These are phyloP conservation scores for Opisthocomus hoazin DNA, from an alignment of 2,113 vertebrate genomes.

Conservation along the genomic window DNA sequence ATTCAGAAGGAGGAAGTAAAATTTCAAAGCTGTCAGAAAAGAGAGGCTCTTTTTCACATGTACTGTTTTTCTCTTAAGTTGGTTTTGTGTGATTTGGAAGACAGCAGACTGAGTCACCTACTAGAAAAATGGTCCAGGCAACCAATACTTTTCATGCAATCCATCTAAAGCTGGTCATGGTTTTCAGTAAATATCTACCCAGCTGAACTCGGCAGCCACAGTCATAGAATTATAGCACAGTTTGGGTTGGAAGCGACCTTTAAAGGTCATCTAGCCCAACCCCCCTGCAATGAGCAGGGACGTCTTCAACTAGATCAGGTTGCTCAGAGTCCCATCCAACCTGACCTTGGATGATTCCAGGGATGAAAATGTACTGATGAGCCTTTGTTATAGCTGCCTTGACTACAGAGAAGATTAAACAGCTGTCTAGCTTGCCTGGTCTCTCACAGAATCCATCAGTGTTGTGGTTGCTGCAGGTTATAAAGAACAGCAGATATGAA, in stretches of 20 bases:
- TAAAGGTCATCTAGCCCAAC: not conserved
- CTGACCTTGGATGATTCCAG: too few relatives aligned
- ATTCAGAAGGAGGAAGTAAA: not conserved
- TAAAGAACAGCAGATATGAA: too few relatives aligned
- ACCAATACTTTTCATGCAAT: not conserved
- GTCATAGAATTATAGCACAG: not conserved
- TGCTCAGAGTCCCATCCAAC: not conserved
- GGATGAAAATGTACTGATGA: too few relatives aligned
- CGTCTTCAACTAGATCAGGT: not conserved
- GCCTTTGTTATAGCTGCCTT: too few relatives aligned
- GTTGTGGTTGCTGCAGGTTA: too few relatives aligned
- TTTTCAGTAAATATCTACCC: not conserved
- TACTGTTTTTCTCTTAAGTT: not conserved
- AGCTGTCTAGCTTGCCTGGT: too few relatives aligned
- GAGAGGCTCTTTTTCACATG: not conserved
- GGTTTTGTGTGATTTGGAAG: not conserved
- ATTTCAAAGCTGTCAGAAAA: not conserved
- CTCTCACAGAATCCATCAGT: too few relatives aligned
- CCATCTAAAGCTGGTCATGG: not conserved
- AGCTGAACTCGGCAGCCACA: not conserved
- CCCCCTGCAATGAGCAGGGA: not conserved
- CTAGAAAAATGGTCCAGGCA: not conserved
- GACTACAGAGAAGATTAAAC: too few relatives aligned
- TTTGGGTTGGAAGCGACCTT: not conserved
- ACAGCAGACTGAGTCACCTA: not conserved